Evolutionary conservation across 2,113 vertebrate species (phyloP).

Genomic region (Trochalopteron elliotii): DNA sequence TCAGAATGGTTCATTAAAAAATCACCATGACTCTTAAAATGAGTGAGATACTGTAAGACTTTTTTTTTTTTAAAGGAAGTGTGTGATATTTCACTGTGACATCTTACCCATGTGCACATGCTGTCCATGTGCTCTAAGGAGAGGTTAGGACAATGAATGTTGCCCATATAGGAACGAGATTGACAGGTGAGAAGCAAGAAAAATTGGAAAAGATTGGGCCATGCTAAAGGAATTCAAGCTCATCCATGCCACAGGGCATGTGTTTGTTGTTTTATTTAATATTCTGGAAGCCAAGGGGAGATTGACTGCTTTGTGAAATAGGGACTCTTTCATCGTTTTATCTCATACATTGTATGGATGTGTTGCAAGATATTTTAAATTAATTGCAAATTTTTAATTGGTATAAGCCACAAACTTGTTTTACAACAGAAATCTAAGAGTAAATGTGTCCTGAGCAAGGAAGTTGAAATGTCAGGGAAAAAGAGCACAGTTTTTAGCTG

Average conservation of each 20-base stretch:
- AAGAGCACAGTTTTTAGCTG: background rate
- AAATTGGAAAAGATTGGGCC: background rate
- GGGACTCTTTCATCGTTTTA: background rate
- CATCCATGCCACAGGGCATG: background rate
- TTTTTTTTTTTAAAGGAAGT: background rate
- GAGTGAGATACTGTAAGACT: background rate
- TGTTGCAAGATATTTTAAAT: background rate
- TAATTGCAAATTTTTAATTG: background rate
- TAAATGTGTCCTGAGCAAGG: background rate
- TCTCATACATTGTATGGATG: background rate
- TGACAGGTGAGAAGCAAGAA: background rate
- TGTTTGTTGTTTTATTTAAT: background rate
- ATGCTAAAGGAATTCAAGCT: background rate
- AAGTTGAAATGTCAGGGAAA: background rate
- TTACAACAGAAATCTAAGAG: background rate
- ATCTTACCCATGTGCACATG: rapidly evolving
- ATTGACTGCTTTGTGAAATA: background rate
- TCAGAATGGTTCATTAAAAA: background rate
- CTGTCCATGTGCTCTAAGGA: background rate
- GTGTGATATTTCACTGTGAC: background rate
- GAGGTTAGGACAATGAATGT: background rate
- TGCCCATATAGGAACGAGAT: rapidly evolving
- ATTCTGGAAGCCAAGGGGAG: background rate
- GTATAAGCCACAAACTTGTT: background rate
- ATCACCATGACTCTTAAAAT: background rate